Evolutionary conservation across 2,888 invertebrate genomes (phyloP).

Genomic region (Ectropis crepuscularia): DNA sequence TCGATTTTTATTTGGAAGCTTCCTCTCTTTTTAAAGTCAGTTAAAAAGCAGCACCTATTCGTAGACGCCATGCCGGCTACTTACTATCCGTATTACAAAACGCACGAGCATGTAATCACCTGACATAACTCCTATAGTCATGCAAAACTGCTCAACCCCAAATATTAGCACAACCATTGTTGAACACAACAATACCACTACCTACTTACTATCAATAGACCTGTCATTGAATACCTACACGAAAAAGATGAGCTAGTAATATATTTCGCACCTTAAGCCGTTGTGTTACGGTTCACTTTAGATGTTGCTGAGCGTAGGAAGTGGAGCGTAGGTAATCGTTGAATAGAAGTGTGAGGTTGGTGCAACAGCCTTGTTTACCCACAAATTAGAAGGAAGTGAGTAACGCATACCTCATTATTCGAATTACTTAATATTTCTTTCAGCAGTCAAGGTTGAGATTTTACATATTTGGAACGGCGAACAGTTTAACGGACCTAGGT

Average conservation of each 20-base stretch:
- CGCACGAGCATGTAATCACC: background rate
- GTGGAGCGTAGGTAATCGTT: constrained; percentile 26
- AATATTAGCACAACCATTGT: constrained; percentile 26
- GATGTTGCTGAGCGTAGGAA: constrained; percentile 10
- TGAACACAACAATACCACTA: constrained; percentile 5
- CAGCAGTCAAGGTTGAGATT: no score
- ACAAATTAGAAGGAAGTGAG: constrained; percentile 14
- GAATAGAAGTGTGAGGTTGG: constrained; percentile 19
- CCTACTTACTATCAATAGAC: constrained; percentile 5
- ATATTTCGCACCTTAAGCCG: constrained; percentile 3
- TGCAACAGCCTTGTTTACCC: constrained; percentile 21
- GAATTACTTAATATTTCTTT: no score
- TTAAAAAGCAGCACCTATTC: no score
- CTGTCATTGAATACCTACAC: constrained; percentile 11
- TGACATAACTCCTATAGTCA: constrained; percentile 18
- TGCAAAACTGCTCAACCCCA: constrained; percentile 15
- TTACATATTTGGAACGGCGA: no score
- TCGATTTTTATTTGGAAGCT: no score
- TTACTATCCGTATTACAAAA: constrained; percentile 1
- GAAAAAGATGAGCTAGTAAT: background rate
- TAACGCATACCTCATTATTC: background rate
- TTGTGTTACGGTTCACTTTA: constrained; percentile 10
- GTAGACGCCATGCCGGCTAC: background rate
- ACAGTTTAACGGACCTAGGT: no score
- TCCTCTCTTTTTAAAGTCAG: no score